Base-by-base conservation (phyloP, 1,140 invertebrate genomes). In the Drosophila sucinea region DNA sequence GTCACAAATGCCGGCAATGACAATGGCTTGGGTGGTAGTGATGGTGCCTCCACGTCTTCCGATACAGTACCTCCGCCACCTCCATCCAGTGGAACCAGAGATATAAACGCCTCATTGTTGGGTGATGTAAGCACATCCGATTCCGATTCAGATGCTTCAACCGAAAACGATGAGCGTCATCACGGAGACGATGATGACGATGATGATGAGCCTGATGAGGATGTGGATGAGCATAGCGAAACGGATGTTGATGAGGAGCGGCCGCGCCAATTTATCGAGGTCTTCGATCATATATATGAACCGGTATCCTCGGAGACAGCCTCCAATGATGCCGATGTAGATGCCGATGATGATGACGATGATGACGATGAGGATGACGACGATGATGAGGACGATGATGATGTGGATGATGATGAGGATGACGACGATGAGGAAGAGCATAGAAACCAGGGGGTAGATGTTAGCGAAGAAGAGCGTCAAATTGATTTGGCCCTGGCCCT, bases 181-280 rank as follows among this genome's bases (percentile, higher is more conserved):
- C 91, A 91, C 10, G 91, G 91, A 4, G 90, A 86, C 10, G 92
- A 92, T 11, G 92, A 92, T 8, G 92, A 92, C 1, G 89, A 86
- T 3, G 84, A 89, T 3, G 84, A 90, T n/a, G 86, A 94, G 2
- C 94, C 94, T 56, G 94, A 95, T 41, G 95, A 95, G 55, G 94
- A 95, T 44, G 95, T 95, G 33, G 95, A 96, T 64, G 95, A 95
- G 70, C 95, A 94, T 30, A 94, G 93, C 17, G 93, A 94, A 38
- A 93, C 94, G 41, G 93, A 94, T 84, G 93, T 93, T 38, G 92
- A 92, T 54, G 92, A 92, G 62, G 92, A 92, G 67, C 70, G 77
- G 7, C 86, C 85, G 40, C 82, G 89, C 5, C 90, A 90, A 51
- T 92, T 92, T 32, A 91, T 92, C 60, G 90, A 92, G 68, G 82